Evolutionary conservation across 2,888 invertebrate species (phyloP), one percentile per base, ranked within the genome.

Genomic region (Dolichomitus sp.): DNA sequence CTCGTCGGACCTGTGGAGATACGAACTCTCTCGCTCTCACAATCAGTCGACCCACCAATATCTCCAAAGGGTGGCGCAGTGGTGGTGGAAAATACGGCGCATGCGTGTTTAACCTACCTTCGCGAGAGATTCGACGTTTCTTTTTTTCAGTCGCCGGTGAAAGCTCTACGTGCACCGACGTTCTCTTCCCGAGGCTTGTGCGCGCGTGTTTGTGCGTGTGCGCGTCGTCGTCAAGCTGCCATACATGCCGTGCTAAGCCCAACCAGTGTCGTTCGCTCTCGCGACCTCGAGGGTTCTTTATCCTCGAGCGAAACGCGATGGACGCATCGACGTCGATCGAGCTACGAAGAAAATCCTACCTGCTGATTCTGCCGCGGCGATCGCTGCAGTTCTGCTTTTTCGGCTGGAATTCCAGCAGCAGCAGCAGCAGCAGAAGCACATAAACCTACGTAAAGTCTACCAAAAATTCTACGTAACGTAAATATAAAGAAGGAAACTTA

Each of bases 81-180:
- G 48, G 74, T 65, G 63, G 37, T 37, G 11, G 48, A 52, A 45
- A 33, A 9, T 23, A 19, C 30, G 12, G 69, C 81, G 79, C 78
- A 74, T 73, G 80, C 83, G 78, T 23, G 23, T 69, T 59, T 40
- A 12, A 45, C 52, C 59, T 52, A 57, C 14, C 30, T 30, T 70
- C 65, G 75, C 72, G 87, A 89, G 87, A 88, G 85, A 89, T 91
- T 91, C 91, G 90, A 90, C 90, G 88, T 89, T 90, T 91, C 90
- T 90, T 89, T 85, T 89, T 45, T 45, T 78, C 92, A 92, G 92
- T 93, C 89, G 91, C 91, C 92, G 92, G 92, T 90, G 90, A 91
- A 91, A 91, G 90, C 87, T 92, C 89, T 90, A 89, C 89, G 89
- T 87, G 84, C 86, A 88, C 86, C 87, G 87, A 85, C 85, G 85